phyloP scores from a whole-genome alignment of 2,888 invertebrate species.

The Troides oblongomaculatus region DNA sequence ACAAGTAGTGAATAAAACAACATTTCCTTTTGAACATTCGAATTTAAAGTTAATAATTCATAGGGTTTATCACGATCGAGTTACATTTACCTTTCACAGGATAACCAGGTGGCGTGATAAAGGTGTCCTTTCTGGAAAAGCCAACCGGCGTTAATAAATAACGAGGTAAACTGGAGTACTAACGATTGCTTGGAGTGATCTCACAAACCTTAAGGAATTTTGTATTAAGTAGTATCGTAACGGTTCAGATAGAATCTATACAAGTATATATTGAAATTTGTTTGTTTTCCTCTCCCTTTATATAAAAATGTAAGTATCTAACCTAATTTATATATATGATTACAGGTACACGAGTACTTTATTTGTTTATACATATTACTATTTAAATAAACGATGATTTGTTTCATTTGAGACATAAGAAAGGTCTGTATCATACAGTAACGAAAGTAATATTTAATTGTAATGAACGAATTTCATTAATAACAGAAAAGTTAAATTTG shows the following conservation, averaged over 20 bases:
- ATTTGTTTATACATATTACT: too few species aligned
- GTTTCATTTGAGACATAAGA: not conserved
- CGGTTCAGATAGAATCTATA: not conserved
- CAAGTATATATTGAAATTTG: not conserved
- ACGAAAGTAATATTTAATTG: not conserved
- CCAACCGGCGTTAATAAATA: conserved; percentile 24
- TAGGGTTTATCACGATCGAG: not conserved
- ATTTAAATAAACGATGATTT: not conserved
- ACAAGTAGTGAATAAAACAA: not conserved
- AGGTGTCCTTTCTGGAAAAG: conserved; percentile 13
- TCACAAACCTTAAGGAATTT: conserved; percentile 8
- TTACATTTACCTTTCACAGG: conserved; percentile 7
- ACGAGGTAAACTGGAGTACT: conserved; percentile 29
- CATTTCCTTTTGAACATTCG: not conserved
- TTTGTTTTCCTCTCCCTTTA: too few species aligned
- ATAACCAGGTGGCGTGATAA: conserved; percentile 16
- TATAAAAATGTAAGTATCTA: too few species aligned
- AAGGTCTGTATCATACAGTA: not conserved
- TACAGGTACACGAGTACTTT: too few species aligned
- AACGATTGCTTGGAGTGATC: conserved; percentile 9
- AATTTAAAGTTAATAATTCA: conserved; percentile 2
- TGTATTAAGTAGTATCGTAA: not conserved
- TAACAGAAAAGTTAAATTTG: conserved; percentile 17
- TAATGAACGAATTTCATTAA: conserved; percentile 8
- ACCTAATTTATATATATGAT: too few species aligned